These are phyloP conservation scores for Drosophila meridionalis DNA, from an alignment of 2,888 invertebrate species.

Conservation along the genomic window DNA sequence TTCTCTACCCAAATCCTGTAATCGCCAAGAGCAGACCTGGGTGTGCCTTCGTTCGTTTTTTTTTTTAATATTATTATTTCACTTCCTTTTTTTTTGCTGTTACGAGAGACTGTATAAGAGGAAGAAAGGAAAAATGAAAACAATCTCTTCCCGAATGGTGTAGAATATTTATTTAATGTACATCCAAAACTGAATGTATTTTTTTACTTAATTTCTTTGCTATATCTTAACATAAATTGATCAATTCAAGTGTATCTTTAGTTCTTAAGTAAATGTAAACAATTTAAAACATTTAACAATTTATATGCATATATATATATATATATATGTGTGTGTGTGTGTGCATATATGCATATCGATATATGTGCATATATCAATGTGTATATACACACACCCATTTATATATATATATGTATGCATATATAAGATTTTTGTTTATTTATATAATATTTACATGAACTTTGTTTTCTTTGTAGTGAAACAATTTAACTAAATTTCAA, in stretches of 20 bases:
- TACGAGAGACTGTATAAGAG: conserved; percentile 47
- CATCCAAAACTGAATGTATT: conserved; percentile 55
- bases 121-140: conserved; percentile 22
- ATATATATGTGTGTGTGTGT: conserved; percentile 26
- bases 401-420: conserved; percentile 23
- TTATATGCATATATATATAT: conserved; percentile 21
- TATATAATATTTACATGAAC: conserved; percentile 31
- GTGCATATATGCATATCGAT: conserved; percentile 14
- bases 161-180: conserved; percentile 59
- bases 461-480: conserved; percentile 31
- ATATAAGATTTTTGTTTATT: conserved; percentile 47
- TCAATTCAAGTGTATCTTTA: conserved; percentile 52
- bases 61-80: conserved; percentile 20
- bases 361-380: conserved; percentile 22
- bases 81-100: conserved; percentile 27
- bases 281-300: conserved; percentile 50
- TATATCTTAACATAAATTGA: conserved; percentile 47
- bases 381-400: conserved; percentile 26
- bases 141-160: conserved; percentile 49
- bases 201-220: conserved; percentile 53
- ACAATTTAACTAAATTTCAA: conserved; percentile 55
- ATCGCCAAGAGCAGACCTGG: conserved; percentile 28
- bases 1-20: conserved; percentile 24
- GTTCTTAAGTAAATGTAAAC: conserved; percentile 58
- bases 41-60: conserved; percentile 56